Conservation (phyloP, 2,888 invertebrate genomes). For the Cacoxenus indagator region DNA sequence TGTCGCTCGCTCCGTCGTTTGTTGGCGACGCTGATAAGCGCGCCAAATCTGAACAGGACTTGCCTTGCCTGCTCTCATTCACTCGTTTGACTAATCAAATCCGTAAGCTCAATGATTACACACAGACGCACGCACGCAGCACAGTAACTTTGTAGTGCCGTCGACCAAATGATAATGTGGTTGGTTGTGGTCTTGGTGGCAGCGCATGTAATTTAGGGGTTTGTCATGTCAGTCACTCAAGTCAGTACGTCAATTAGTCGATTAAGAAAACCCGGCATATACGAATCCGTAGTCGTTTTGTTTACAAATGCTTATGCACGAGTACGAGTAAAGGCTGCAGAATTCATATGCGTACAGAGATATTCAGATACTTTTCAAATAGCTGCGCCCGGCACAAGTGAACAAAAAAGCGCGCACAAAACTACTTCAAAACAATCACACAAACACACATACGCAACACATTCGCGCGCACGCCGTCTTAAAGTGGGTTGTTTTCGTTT, state of each 20-base stretch:
- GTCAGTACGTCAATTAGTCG: background rate
- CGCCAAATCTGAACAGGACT: no score
- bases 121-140: no score
- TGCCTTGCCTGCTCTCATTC: no score
- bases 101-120: no score
- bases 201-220: no score
- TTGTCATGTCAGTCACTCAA: no score
- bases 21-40: no score
- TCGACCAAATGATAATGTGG: no score
- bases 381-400: conserved; percentile 1
- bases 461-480: conserved; percentile 24
- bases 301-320: conserved; percentile 5
- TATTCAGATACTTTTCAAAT: background rate
- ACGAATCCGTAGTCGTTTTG: background rate
- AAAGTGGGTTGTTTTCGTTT: conserved; percentile 31
- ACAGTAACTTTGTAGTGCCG: no score
- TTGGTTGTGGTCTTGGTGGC: no score
- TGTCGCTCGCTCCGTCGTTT: no score
- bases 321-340: background rate
- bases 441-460: conserved; percentile 26
- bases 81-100: no score
- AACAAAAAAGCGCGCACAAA: conserved; percentile 4
- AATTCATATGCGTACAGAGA: background rate
- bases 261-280: background rate
- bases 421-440: conserved; percentile 7